Evolutionary conservation across 1,140 invertebrate genomes (phyloP), one percentile per base, ranked within the genome.

Genomic region (Polypedilum vanderplanki): DNA sequence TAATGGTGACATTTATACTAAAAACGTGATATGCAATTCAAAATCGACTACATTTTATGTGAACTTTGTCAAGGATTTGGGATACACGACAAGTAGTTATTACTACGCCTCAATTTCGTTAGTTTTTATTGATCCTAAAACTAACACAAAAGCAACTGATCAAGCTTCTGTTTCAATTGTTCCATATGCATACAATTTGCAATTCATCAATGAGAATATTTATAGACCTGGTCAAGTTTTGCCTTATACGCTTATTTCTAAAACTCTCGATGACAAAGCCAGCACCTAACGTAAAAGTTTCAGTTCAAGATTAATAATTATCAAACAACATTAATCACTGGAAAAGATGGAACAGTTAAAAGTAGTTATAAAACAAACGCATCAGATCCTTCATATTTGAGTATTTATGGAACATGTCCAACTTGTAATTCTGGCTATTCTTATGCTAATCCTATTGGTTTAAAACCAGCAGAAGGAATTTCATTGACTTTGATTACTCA

Each of bases 41-140:
- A 91, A 91, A 12, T 87, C 89, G 79, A 86, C 86, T 10, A 86
- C 87, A n/a, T 86, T 92, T 1, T 87, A 90, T 76, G 91, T 93
- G 77, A 87, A 90, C 77, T 85, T 92, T 74, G 82, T 86, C 18
- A 85, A 86, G 75, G 88, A 89, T 76, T 81, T 89, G 0, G 17
- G 5, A 22, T 9, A 18, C 18, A n/a, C 3, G n/a, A n/a, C 46
- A 1, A 12, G 20, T 4, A 8, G 0, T 70, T 70, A 70, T 10
- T 7, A 7, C 7, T 18, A 70, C 18, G 3, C 18, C 7, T 5
- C 5, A 70, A 18, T 20, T 5, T 18, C 15, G 7, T 1, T 70
- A 1, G 65, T 20, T 20, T 70, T 70, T 10, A 18, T 10, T 0
- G 65, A 70, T 70, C 17, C 65, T 8, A 18, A 18, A 70, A 70